Evolutionary conservation across 2,888 invertebrate genomes (phyloP).

Genomic region (Girardia tigrina): DNA sequence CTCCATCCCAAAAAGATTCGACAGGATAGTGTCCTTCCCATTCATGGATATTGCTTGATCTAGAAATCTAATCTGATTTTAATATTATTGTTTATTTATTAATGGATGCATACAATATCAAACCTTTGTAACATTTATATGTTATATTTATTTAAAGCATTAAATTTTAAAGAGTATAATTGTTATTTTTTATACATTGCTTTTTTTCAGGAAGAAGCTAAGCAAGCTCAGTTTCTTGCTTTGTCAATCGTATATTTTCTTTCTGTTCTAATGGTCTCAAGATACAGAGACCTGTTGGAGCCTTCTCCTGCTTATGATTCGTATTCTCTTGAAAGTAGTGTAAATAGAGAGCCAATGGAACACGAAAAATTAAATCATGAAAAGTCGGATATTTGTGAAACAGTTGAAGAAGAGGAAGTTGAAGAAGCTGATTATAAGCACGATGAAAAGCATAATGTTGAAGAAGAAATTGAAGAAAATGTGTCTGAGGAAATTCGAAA

Average conservation of each 20-base stretch:
- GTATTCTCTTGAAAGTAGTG: not conserved
- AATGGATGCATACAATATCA: no score
- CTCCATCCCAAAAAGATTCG: no score
- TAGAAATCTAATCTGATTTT: no score
- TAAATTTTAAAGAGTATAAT: no score
- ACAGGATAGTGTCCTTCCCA: no score
- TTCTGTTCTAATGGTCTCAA: slow-evolving; percentile 97
- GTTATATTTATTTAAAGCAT: no score
- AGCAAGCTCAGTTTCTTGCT: slow-evolving; percentile 96
- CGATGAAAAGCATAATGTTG: slow-evolving; percentile 28
- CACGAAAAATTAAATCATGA: slow-evolving; percentile 32
- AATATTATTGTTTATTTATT: no score
- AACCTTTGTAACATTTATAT: no score
- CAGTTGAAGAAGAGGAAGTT: slow-evolving; percentile 33
- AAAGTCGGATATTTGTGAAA: slow-evolving; percentile 35
- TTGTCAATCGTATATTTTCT: slow-evolving; percentile 97
- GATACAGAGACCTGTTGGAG: slow-evolving; percentile 94
- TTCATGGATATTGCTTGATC: no score
- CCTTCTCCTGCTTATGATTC: slow-evolving; percentile 54
- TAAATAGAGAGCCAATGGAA: slow-evolving; percentile 30
- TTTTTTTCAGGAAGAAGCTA: slow-evolving; percentile 81
- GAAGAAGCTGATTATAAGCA: slow-evolving; percentile 26
- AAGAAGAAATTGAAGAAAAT: slow-evolving; percentile 32
- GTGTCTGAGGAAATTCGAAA: slow-evolving; percentile 37
- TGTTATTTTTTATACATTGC: no score